phyloP scores from a whole-genome alignment of 2,113 vertebrate genomes.

The Myocastor coypus region DNA sequence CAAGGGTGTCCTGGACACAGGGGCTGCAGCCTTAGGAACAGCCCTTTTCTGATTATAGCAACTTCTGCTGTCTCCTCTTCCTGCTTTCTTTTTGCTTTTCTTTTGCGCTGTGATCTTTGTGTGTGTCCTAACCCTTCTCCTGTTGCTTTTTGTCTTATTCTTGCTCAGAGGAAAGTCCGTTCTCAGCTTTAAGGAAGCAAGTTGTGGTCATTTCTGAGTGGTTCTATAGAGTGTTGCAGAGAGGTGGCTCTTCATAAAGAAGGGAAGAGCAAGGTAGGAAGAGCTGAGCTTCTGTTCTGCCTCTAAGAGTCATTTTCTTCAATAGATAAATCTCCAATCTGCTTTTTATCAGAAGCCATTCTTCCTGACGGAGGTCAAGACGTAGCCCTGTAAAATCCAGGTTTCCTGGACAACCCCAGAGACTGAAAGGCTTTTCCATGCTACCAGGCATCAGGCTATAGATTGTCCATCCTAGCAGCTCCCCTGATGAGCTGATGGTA shows the following conservation, averaged over 20 bases:
- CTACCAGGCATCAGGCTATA: accelerated
- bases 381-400: accelerated
- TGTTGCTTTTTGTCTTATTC: background rate
- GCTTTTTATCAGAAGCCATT: background rate
- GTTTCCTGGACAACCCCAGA: accelerated
- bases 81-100: accelerated
- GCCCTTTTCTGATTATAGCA: accelerated
- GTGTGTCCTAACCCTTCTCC: background rate
- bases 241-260: accelerated
- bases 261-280: background rate
- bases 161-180: accelerated
- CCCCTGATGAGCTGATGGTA: accelerated
- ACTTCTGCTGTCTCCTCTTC: accelerated
- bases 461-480: no score
- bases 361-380: background rate
- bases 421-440: accelerated
- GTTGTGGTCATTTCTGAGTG: background rate
- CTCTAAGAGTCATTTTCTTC: background rate
- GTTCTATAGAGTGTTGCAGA: accelerated
- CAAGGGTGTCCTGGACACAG: background rate
- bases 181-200: background rate
- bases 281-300: background rate
- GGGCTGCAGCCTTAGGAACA: background rate
- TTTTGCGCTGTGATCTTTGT: background rate
- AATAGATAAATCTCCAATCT: background rate